Base-by-base conservation (phyloP, 1,140 invertebrate species). In the Hyposmocoma kahamanoa region DNA sequence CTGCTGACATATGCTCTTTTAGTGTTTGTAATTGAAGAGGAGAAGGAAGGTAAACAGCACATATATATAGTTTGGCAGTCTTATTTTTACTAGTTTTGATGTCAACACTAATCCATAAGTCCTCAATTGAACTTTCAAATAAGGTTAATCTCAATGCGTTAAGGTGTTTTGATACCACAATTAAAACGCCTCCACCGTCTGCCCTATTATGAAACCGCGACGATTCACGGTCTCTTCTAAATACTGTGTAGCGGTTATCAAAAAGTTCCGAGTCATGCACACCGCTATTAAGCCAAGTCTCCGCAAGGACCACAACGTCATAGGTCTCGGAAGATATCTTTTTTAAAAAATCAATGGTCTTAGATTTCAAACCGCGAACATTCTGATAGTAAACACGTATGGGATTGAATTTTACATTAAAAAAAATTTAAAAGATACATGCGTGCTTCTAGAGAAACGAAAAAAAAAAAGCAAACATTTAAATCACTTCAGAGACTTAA, bases 21-120 rank as follows among this genome's bases (percentile, higher is more conserved):
- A 64, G 17, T n/a, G n/a, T 26, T 20, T 28, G n/a, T 8, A 2
- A 13, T 15, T 49, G 34, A 1, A 59, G 18, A 19, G 61, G 64
- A 6, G 64, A 56, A 20, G 56, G 53, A 9, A 64, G 41, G 26
- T 68, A 64, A 9, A 62, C 50, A 4, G 41, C 42, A 42, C 59
- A 61, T 11, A 63, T 36, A 20, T 8, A 20, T 15, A 22, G n/a
- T n/a, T n/a, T n/a, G n/a, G n/a, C 21, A 15, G 9, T 32, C 10
- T 10, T 2, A 36, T 22, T 5, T 4, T 48, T 19, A 1, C 36
- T 9, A n/a, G 20, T 28, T 11, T 10, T 10, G 2, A 67, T 22
- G 28, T 22, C 15, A 10, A 51, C 42, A n/a, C n/a, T n/a, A n/a
- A n/a, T n/a, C 44, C 46, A 56, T 0, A 51, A 9, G 32, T 55